These are phyloP conservation scores for Phortica okadai DNA, from an alignment of 2,888 invertebrate genomes.

Conservation along the genomic window DNA sequence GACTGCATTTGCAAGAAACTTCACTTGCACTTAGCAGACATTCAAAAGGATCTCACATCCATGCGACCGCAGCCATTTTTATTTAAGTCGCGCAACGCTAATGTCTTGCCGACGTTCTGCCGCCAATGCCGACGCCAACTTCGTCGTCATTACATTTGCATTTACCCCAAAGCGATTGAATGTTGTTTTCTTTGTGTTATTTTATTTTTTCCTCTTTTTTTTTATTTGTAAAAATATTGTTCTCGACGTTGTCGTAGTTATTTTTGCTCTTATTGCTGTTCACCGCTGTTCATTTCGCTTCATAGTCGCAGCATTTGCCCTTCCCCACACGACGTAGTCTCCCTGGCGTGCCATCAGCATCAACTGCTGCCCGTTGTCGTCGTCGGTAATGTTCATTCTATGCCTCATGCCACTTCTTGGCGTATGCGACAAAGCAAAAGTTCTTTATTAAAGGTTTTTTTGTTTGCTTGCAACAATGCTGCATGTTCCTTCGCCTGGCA, in stretches of 20 bases:
- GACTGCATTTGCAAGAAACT: constrained; percentile 46
- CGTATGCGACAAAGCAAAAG: constrained; percentile 38
- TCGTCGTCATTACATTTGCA: constrained; percentile 22
- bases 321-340: neutral
- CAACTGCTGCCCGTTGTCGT: neutral
- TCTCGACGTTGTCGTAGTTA: neutral
- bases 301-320: neutral
- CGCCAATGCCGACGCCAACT: constrained; percentile 8
- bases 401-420: constrained; percentile 50
- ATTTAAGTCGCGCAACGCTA: constrained; percentile 6
- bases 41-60: neutral
- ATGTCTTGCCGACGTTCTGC: constrained; percentile 5
- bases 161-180: constrained; percentile 60
- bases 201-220: constrained; percentile 3
- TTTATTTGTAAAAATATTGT: constrained; percentile 33
- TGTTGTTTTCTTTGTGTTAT: constrained; percentile 36
- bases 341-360: neutral
- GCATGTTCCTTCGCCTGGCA: neutral
- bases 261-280: constrained; percentile 4
- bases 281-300: neutral
- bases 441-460: constrained; percentile 69
- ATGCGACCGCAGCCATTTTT: constrained; percentile 4
- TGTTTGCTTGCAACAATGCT: constrained; percentile 63
- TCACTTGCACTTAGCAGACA: neutral
- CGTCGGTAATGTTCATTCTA: constrained; percentile 50